Evolutionary conservation across 2,797 vertebrate genomes (phyloP).

Genomic region (Sebastes cheni): DNA sequence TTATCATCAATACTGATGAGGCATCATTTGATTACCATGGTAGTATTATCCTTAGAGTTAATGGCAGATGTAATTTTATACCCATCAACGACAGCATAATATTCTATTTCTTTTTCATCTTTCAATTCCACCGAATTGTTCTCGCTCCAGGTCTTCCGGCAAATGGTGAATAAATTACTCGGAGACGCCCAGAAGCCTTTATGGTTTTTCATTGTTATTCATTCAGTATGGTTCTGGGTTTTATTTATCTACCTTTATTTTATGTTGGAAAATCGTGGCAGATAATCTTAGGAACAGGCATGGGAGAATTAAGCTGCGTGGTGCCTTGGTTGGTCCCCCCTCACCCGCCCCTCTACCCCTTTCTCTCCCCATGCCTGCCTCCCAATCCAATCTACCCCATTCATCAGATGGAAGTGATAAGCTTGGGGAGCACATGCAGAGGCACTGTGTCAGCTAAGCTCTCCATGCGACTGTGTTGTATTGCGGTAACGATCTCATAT

Average conservation of each 20-base stretch:
- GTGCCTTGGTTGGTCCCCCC: conserved; percentile 39
- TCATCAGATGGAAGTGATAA: conserved; percentile 86
- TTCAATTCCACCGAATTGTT: conserved; percentile 70
- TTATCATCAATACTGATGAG: conserved; percentile 67
- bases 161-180: conserved; percentile 78
- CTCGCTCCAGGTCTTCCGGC: conserved; percentile 67
- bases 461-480: conserved; percentile 50
- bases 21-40: conserved; percentile 66
- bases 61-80: conserved; percentile 75
- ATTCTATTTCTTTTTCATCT: conserved; percentile 70
- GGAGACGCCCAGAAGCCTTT: conserved; percentile 66
- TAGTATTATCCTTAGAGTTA: conserved; percentile 64
- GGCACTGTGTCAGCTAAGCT: conserved; percentile 61
- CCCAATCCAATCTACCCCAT: conserved; percentile 81
- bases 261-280: conserved; percentile 65
- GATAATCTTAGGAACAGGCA: conserved; percentile 79
- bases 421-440: conserved; percentile 73
- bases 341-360: conserved; percentile 15
- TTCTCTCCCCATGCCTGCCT: conserved; percentile 64
- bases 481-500: conserved; percentile 43
- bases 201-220: conserved; percentile 74
- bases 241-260: conserved; percentile 79
- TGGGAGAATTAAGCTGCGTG: conserved; percentile 79
- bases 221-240: conserved; percentile 68
- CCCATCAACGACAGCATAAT: conserved; percentile 68